Percentiles rank a stretch among this genome's conserved stretches.
phyloP scores from a whole-genome alignment of 2,888 invertebrate genomes.

The Sarcophaga caerulescens region DNA sequence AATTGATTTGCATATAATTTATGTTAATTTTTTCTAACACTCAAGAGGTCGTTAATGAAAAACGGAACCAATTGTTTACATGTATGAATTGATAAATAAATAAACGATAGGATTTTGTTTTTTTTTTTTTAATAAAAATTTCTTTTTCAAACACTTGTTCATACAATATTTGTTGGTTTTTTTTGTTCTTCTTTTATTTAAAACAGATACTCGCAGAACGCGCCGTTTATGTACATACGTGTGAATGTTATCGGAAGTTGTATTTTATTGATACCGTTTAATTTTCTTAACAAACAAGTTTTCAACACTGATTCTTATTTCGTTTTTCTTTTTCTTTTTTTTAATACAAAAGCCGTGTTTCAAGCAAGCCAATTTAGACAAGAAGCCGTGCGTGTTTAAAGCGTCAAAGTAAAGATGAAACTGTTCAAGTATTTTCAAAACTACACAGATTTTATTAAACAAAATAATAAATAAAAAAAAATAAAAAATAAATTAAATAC shows the following conservation, averaged over 20 bases:
- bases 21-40: conserved; percentile 21
- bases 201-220: not conserved
- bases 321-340: conserved; percentile 1
- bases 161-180: conserved; percentile 11
- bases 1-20: not conserved
- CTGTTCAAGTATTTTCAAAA: conserved; percentile 57
- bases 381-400: conserved; percentile 45
- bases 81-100: not conserved
- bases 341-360: conserved; percentile 6
- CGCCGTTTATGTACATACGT: not conserved
- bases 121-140: not conserved
- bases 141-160: conserved; percentile 34
- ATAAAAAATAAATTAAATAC: no score
- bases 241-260: conserved; percentile 1
- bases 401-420: conserved; percentile 65
- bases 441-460: conserved; percentile 62
- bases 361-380: not conserved
- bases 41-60: not conserved
- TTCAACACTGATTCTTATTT: not conserved
- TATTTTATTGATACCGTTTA: conserved; percentile 4
- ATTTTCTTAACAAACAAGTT: not conserved
- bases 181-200: not conserved
- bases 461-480: not conserved
- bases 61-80: not conserved
- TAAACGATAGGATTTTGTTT: not conserved